Evolutionary conservation across 2,888 invertebrate species (phyloP), one percentile per base, ranked within the genome.

Genomic region (Poecilobothrus nobilitatus): DNA sequence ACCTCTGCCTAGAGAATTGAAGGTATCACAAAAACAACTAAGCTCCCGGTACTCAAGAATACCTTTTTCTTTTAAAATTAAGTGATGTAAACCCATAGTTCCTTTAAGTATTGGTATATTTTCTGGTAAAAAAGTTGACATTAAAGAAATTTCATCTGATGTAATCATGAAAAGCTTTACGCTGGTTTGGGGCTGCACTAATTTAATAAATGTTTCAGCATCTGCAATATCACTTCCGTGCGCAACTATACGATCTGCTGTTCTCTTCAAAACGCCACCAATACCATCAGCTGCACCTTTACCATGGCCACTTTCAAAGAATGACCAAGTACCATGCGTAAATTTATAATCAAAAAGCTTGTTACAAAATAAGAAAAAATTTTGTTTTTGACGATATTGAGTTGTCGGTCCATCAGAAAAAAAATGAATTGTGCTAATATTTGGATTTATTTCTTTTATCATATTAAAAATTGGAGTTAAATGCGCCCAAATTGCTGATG

Each of bases 221-320:
- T 63, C 18, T 3, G 5, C 5, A 27, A 63, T 63, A 63, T 63
- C 63, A 3, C 10, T 10, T 27, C 63, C 63, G 15, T 63, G 18
- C 5, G 63, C 22, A 4, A 63, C 63, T 15, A 63, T 27, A 5
- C 27, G 9, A 18, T 63, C 63, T 12, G 63, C 63, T 12, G 27
- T 27, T 27, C 67, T 33, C 20, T 67, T 67, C 10, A 67, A 27
- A 61, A 21, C 44, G 2, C 67, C 67, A 34, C 63, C 67, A 10
- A 67, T 63, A 37, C 67, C 63, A 21, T 63, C 67, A n/a, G 67
- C 67, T 20, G 67, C 67, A 9, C 67, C 67, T 18, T 67, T 67
- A 10, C 67, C 67, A 21, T 67, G 67, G 10, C 37, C 63, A 12
- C 37, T n/a, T 15, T 67, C 67, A 21, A 67, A 63, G 41, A 63